Conservation (phyloP, 2,113 vertebrate species). For the Neopipo cinnamomea region DNA sequence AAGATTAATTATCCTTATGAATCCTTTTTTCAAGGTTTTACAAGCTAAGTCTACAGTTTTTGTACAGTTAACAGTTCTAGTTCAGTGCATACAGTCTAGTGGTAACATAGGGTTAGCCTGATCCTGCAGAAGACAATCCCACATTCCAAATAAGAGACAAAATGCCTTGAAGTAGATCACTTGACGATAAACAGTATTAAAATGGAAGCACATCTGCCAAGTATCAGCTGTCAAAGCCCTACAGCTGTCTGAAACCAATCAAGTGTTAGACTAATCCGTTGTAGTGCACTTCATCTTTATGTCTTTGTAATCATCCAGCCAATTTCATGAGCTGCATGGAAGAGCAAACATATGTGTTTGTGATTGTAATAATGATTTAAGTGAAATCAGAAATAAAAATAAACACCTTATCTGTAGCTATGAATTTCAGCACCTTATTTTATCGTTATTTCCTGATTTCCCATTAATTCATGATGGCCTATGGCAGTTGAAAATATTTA, state of each 20-base stretch:
- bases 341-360: not conserved
- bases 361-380: conserved; percentile 21
- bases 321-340: conserved; percentile 2
- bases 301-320: conserved; percentile 42
- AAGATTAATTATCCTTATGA: not conserved
- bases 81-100: not conserved
- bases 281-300: conserved; percentile 44
- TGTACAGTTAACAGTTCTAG: not conserved
- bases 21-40: not conserved
- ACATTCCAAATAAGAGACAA: conserved; percentile 31
- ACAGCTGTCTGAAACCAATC: conserved; percentile 59
- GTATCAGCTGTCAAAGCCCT: conserved; percentile 49
- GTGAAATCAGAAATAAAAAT: conserved; percentile 14
- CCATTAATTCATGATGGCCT: not conserved
- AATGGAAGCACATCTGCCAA: conserved; percentile 60
- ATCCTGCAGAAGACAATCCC: not conserved
- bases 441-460: not conserved
- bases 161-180: conserved; percentile 47
- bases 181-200: conserved; percentile 52
- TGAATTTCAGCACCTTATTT: not conserved
- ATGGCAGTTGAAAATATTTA: not conserved
- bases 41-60: not conserved
- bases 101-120: not conserved
- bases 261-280: conserved; percentile 40
- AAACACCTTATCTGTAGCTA: not conserved